Percentiles rank a stretch among this genome's conserved stretches.
These are phyloP conservation scores for Taeniopygia guttata DNA, from an alignment of 2,797 vertebrate genomes.

Conservation along the genomic window DNA sequence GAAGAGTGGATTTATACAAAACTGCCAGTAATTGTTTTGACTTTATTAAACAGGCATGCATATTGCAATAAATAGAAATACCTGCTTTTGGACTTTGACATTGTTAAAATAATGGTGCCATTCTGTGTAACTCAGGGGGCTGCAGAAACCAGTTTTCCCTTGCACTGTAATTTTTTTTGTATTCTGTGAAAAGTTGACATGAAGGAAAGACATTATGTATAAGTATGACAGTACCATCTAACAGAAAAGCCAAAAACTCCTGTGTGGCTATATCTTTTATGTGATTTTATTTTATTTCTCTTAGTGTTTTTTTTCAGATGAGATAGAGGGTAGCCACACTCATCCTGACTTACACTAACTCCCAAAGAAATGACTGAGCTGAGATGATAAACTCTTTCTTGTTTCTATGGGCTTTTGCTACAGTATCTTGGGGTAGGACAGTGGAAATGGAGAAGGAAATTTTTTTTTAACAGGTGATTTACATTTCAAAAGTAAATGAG, in stretches of 20 bases:
- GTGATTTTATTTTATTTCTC: not conserved
- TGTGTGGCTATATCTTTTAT: not conserved
- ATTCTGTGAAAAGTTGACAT: not conserved
- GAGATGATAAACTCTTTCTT: not conserved
- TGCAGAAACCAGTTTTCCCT: not conserved
- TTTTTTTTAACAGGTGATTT: not conserved
- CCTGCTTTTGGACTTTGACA: not conserved
- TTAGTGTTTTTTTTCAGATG: not conserved
- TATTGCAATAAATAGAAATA: not conserved
- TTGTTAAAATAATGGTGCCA: not conserved
- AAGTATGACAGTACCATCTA: not conserved
- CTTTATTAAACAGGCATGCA: not conserved
- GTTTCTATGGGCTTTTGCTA: not conserved
- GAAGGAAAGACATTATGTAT: not conserved
- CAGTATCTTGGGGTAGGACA: not conserved
- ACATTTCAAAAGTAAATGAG: not conserved
- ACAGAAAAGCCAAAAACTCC: not conserved
- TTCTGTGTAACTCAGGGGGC: not conserved
- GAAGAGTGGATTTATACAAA: not conserved
- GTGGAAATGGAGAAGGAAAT: not conserved
- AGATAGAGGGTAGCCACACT: not conserved
- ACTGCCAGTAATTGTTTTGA: not conserved
- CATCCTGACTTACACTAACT: not conserved
- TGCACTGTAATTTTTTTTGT: not conserved
- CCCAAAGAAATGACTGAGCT: not conserved